Base-by-base conservation (phyloP, 2,888 invertebrate genomes). In the Cheilosia vernalis region DNA sequence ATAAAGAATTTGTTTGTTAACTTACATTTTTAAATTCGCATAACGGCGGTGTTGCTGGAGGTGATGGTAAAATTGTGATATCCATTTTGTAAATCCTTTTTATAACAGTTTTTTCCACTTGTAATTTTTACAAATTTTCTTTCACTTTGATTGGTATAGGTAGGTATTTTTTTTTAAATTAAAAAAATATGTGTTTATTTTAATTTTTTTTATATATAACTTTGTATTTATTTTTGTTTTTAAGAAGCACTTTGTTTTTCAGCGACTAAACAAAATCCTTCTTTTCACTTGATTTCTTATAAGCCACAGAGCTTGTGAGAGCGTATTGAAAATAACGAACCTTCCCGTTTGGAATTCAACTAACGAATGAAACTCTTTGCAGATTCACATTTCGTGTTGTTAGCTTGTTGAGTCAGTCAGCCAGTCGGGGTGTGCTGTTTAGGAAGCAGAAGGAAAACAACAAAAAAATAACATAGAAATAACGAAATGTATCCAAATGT, bases 1-100 rank as follows among this genome's bases (percentile, higher is more conserved):
- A 47, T 19, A 7, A 42, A 37, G 42, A 33, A 44, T 15, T 5
- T 24, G 37, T n/a, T 2, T 42, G 73, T 51, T 70, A 33, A 91
- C 92, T 92, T 91, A 92, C 92, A 88, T 91, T 90, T 89, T 90
- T 90, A 72, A 90, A 90, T 88, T 91, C 92, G 92, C 94, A 94
- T 90, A 95, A 93, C 89, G 95, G 95, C 87, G 95, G 95, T 89
- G 95, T 95, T 89, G 94, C 94, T 86, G 95, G 95, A 89, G 95
- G 95, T 89, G 95, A 95, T 89, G 95, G 94, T 88, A 93, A 88
- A 87, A 91, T 83, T 78, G 89, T 88, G 87, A 90, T 90, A 89
- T 92, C 91, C 91, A 92, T 92, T 89, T 87, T 87, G 27, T 53
- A 27, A 63, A 60, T 80, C 51, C 30, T 30, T 30, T 80, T 51